These are phyloP conservation scores for Trichogramma pretiosum DNA, from an alignment of 1,140 invertebrate species.

Conservation along the genomic window DNA sequence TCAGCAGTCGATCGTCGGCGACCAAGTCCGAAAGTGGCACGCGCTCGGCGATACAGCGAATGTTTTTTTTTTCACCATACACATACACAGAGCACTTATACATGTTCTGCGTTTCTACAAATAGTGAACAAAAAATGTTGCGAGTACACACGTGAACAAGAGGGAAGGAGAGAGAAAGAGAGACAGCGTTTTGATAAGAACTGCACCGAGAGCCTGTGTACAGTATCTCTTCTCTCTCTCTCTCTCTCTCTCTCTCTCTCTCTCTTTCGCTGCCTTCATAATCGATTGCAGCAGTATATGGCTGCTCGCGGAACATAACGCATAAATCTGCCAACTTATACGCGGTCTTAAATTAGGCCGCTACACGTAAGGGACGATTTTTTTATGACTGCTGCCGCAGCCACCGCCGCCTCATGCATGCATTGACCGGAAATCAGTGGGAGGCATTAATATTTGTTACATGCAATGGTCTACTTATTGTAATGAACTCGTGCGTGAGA, in stretches of 20 bases:
- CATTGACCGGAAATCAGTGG: too few relatives aligned
- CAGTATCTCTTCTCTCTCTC: too few relatives aligned
- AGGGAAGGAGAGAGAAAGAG: neutral
- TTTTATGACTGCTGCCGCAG: too few relatives aligned
- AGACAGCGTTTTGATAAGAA: neutral
- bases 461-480: too few relatives aligned
- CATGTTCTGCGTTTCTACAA: constrained; percentile 8
- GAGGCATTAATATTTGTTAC: too few relatives aligned
- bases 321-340: too few relatives aligned
- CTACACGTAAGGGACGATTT: neutral
- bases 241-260: too few relatives aligned
- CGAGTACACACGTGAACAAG: neutral
- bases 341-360: neutral
- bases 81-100: neutral
- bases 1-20: constrained; percentile 7
- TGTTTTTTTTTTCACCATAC: too few relatives aligned
- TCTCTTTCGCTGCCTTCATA: neutral
- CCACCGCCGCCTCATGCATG: too few relatives aligned
- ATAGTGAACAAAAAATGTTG: constrained; percentile 4
- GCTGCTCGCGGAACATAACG: neutral
- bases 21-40: constrained; percentile 10
- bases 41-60: constrained; percentile 1
- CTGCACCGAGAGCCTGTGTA: neutral
- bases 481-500: too few relatives aligned
- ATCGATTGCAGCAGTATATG: neutral